A percentile compares a stretch with the other conserved stretches of the same genome.
These are phyloP conservation scores for Morelia viridis DNA, from an alignment of 2,797 vertebrate genomes.

Conservation along the genomic window DNA sequence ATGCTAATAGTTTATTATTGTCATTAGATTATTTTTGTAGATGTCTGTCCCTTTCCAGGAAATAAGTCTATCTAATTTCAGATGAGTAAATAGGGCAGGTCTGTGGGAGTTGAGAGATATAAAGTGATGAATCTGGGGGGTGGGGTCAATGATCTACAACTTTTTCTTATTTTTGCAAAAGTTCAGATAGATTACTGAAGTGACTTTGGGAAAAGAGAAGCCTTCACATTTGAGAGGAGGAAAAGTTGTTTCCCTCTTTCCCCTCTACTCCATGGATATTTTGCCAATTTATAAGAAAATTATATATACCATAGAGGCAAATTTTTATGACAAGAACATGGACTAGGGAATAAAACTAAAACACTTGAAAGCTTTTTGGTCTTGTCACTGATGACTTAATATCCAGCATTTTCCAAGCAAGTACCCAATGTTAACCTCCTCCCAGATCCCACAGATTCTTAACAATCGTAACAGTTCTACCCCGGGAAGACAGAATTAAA, in stretches of 20 bases:
- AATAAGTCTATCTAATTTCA: not conserved
- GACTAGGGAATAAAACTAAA: not conserved
- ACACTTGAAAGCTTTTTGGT: not conserved
- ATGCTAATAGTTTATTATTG: not conserved
- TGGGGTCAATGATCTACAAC: not conserved
- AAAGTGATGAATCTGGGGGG: not conserved
- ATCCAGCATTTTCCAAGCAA: not conserved
- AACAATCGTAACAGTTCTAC: not conserved
- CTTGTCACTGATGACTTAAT: not conserved
- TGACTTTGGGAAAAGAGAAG: not conserved
- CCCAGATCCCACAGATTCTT: not conserved
- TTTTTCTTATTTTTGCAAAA: not conserved
- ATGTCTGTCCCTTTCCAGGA: not conserved
- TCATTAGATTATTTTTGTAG: not conserved
- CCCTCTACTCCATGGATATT: not conserved
- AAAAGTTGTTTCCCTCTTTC: not conserved
- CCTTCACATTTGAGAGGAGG: not conserved
- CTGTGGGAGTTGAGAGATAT: not conserved
- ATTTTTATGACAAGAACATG: not conserved
- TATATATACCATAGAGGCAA: not conserved
- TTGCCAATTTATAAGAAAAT: not conserved
- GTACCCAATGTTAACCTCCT: not conserved
- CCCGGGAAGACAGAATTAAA: not conserved
- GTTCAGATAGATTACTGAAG: not conserved
- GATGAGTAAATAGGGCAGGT: not conserved